Percentiles rank a stretch among this genome's conserved stretches.
These are phyloP conservation scores for Drosophila imparisetae DNA, from an alignment of 2,888 invertebrate species.

Conservation along the genomic window DNA sequence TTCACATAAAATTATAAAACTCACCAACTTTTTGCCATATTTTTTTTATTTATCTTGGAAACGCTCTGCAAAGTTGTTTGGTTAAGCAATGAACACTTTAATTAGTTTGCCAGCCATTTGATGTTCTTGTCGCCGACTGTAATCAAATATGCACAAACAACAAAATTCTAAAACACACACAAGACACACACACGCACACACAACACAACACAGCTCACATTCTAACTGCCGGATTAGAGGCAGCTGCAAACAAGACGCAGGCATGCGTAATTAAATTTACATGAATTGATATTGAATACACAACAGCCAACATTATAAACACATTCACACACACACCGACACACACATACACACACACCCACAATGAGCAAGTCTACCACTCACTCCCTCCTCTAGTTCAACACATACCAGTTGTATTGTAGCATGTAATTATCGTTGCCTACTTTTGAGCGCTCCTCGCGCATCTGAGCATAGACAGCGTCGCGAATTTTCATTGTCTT, in stretches of 20 bases:
- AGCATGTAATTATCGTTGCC: constrained; percentile 64
- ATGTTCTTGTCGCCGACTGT: constrained; percentile 26
- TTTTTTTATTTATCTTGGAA: not conserved
- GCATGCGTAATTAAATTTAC: constrained; percentile 81
- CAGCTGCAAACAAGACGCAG: constrained; percentile 69
- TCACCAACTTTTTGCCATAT: not conserved
- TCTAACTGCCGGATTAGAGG: constrained; percentile 25
- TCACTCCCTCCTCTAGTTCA: not conserved
- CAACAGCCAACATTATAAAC: constrained; percentile 32
- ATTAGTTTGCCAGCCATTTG: constrained; percentile 53
- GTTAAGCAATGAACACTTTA: constrained; percentile 60
- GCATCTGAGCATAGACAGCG: constrained; percentile 6
- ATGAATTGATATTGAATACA: constrained; percentile 78
- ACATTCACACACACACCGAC: constrained; percentile 13
- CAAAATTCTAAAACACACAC: constrained; percentile 20
- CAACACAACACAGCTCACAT: not conserved
- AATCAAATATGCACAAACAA: constrained; percentile 79
- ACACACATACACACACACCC: not conserved
- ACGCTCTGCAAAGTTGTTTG: constrained; percentile 42
- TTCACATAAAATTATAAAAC: constrained; percentile 19
- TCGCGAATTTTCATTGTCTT: constrained; percentile 54
- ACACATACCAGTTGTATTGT: constrained; percentile 8
- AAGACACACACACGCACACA: constrained; percentile 5
- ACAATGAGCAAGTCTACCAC: not conserved
- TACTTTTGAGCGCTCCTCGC: constrained; percentile 51